Evolutionary conservation across 2,888 invertebrate genomes (phyloP).

Genomic region (Eilema caniola): DNA sequence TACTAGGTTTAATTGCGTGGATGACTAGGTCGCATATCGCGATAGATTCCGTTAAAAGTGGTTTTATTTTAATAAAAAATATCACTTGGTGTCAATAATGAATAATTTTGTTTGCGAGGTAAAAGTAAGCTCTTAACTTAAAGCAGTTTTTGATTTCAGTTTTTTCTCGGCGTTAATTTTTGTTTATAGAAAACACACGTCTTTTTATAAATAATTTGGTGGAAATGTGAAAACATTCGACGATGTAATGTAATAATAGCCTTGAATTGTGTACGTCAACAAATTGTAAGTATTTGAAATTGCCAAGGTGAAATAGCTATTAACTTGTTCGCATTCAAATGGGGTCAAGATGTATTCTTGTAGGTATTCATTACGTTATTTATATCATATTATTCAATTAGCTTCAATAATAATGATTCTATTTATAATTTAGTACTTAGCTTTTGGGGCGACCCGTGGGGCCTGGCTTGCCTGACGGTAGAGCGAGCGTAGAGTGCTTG

Average conservation of each 20-base stretch:
- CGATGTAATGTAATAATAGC: neutral
- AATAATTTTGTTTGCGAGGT: no score
- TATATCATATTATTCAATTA: neutral
- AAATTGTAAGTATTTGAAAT: neutral
- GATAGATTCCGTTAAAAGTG: no score
- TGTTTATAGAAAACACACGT: neutral
- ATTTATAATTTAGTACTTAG: neutral
- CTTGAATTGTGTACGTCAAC: neutral
- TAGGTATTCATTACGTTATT: neutral
- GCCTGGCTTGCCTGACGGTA: no score
- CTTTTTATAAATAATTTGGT: neutral
- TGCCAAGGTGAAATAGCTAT: neutral
- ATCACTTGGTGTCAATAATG: no score
- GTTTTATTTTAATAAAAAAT: no score
- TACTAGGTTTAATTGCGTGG: no score
- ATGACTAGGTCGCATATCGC: no score
- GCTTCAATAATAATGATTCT: neutral
- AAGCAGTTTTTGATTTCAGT: no score
- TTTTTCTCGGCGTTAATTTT: no score
- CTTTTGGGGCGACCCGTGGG: no score
- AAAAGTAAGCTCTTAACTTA: no score
- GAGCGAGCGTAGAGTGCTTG: no score
- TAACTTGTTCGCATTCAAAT: neutral
- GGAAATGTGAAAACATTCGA: neutral
- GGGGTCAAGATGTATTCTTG: conserved; percentile 2